Conservation (phyloP, 2,113 vertebrate genomes). For the Bubo bubo region DNA sequence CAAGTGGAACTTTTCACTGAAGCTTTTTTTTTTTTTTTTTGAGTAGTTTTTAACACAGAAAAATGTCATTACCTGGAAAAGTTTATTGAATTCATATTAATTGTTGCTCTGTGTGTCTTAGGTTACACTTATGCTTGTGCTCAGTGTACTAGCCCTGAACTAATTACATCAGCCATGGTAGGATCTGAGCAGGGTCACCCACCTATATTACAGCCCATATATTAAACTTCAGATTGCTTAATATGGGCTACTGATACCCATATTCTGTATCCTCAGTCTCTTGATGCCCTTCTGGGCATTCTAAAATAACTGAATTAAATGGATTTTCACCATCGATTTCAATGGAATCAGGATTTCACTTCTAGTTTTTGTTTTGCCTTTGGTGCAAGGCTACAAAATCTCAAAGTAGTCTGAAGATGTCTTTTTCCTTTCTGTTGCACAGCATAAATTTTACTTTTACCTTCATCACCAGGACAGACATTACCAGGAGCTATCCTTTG, state of each 20-base stretch:
- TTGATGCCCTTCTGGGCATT: neutral
- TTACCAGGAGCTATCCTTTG: slow-evolving; percentile 53
- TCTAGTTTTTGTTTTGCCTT: slow-evolving; percentile 24
- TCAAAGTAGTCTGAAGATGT: neutral
- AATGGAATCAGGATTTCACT: neutral
- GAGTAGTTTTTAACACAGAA: neutral
- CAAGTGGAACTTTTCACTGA: neutral
- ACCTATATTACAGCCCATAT: neutral
- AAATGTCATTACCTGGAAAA: neutral
- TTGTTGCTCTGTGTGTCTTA: neutral
- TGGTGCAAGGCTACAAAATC: slow-evolving; percentile 7
- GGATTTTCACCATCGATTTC: neutral
- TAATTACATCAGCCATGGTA: neutral
- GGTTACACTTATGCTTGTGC: neutral
- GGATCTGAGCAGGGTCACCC: neutral
- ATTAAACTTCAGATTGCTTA: neutral
- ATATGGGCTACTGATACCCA: neutral
- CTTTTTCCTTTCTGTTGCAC: slow-evolving; percentile 20
- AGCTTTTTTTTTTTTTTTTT: neutral
- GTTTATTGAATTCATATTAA: neutral
- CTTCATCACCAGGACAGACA: slow-evolving; percentile 39
- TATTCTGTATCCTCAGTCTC: neutral
- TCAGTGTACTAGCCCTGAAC: neutral
- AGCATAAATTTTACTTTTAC: slow-evolving; percentile 40
- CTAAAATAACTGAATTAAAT: neutral